These are phyloP conservation scores for Xylocopa sonorina DNA, from an alignment of 1,140 invertebrate genomes.

Conservation along the genomic window DNA sequence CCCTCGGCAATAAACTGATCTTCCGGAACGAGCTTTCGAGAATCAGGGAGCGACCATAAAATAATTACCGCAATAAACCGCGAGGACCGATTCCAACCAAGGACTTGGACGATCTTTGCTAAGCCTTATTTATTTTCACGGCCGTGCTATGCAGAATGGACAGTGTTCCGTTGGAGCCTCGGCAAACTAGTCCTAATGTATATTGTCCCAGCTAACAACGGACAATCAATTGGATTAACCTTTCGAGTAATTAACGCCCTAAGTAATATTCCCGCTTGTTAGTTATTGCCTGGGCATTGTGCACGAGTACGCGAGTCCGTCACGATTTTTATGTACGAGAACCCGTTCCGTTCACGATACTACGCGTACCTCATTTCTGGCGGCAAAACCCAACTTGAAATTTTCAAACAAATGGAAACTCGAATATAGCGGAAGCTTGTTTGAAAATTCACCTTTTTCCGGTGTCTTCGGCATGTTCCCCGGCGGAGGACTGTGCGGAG, in stretches of 20 bases:
- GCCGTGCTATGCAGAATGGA: background rate
- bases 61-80: constrained; percentile 67
- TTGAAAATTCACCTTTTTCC: constrained; percentile 69
- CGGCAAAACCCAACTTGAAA: background rate
- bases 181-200: background rate
- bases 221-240: constrained; percentile 38
- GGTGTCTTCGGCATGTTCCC: constrained; percentile 52
- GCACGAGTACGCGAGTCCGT: too few species aligned
- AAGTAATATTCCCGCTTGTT: background rate
- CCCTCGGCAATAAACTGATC: constrained; percentile 1
- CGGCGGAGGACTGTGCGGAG: constrained; percentile 58
- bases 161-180: too few species aligned
- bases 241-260: background rate
- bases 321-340: too few species aligned
- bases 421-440: too few species aligned
- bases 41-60: constrained; percentile 45
- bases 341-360: background rate
- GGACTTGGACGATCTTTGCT: constrained; percentile 3
- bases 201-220: background rate
- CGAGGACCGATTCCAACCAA: constrained; percentile 45
- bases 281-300: background rate
- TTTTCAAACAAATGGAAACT: too few species aligned
- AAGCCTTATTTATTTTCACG: constrained; percentile 7
- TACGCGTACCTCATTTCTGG: too few species aligned
- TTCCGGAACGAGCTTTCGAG: background rate